Base-by-base conservation (phyloP, 2,888 invertebrate species). In the Drosophila melanosoma region DNA sequence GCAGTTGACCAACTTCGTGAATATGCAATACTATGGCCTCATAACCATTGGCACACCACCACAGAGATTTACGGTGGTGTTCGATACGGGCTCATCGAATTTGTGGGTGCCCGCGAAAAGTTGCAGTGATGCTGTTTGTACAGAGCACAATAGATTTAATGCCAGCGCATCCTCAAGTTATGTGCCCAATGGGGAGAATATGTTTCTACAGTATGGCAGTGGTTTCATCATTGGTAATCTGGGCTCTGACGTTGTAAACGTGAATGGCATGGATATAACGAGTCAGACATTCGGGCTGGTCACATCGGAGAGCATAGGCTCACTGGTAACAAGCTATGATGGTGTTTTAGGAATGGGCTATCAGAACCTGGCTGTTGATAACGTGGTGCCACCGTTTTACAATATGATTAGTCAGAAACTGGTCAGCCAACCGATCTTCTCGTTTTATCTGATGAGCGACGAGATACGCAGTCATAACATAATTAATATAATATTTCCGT, bases 331-430 rank as follows among this genome's bases (percentile, higher is more conserved):
- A 74, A 97, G 97, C 94, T 99, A 99, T 93, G 99, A 99, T 93
- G 98, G 99, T 75, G 99, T 99, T 91, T 94, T 99, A 70, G 99
- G 99, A 77, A 95, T 99, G 96, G 98, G 95, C 4, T 99, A 97
- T 93, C 94, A 94, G 79, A 95, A 95, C 32, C 97, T 99, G 91
- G 94, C 99, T 0, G 97, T 97, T 69, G 97, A 98, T 93, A 95
- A 96, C 76, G 98, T 99, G 58, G 93, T 94, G 35, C 98, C 99
- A 1, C 97, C 98, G 61, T 98, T 99, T 93, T 96, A 98, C 93
- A 97, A 97, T 92, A 97, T 99, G 97, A 94, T 97, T 65, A 93
- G 94, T 23, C 98, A 99, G 94, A 94, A 94, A 0, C 93, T 96
- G 33, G 94, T 97, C 65, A 87, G 94, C 0, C 90, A 94, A 81